phyloP scores from a whole-genome alignment of 2,888 invertebrate species.

The Nymphalis c-album region DNA sequence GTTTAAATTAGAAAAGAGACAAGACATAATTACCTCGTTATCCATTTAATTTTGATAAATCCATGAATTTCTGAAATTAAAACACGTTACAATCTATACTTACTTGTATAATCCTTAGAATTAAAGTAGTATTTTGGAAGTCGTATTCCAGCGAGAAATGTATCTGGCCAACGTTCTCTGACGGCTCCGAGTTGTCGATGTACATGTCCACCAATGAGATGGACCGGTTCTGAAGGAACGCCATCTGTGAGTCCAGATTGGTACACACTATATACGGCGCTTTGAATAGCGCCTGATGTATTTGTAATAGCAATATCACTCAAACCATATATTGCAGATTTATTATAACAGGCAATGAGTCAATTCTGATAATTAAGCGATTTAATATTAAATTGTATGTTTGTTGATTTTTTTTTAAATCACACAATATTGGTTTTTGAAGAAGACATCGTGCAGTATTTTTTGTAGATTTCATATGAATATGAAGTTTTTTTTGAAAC shows the following conservation, averaged over 20 bases:
- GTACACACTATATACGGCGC: conserved; percentile 55
- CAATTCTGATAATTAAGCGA: too few species aligned
- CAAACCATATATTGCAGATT: neutral
- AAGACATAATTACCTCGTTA: too few species aligned
- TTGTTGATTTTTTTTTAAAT: too few species aligned
- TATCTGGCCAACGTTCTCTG: conserved; percentile 96
- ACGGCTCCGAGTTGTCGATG: conserved; percentile 95
- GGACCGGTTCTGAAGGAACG: conserved; percentile 92
- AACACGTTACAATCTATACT: conserved; percentile 1
- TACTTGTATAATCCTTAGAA: conserved; percentile 94
- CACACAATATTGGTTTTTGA: too few species aligned
- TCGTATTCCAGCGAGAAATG: conserved; percentile 96
- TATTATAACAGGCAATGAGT: neutral
- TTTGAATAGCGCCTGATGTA: conserved; percentile 22
- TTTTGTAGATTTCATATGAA: too few species aligned
- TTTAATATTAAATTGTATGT: too few species aligned
- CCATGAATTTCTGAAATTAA: neutral
- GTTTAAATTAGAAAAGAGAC: too few species aligned
- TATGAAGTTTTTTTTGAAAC: too few species aligned
- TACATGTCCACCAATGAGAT: conserved; percentile 97
- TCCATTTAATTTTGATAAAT: too few species aligned
- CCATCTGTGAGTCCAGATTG: conserved; percentile 78
- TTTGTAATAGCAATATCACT: conserved; percentile 3
- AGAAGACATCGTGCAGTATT: too few species aligned
- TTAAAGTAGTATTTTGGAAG: conserved; percentile 95